phyloP scores from a whole-genome alignment of 2,888 invertebrate genomes.

The Eulithis prunata region DNA sequence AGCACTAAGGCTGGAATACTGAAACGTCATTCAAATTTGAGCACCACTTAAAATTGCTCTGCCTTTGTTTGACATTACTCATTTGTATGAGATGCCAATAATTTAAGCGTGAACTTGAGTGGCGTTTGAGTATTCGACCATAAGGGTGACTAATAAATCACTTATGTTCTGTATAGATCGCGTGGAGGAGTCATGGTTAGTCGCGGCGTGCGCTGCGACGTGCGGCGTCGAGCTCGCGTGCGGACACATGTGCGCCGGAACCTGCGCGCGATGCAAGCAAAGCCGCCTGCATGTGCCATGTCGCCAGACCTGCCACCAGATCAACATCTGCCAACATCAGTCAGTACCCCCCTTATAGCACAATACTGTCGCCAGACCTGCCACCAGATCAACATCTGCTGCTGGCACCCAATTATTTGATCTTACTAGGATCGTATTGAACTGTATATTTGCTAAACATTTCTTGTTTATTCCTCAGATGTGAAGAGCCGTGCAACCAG shows the following conservation, averaged over 20 bases:
- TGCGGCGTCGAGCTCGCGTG: slow-evolving; percentile 76
- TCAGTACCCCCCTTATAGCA: slow-evolving; percentile 47
- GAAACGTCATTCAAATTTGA: too few relatives aligned
- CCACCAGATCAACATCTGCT: too few relatives aligned
- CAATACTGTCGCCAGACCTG: too few relatives aligned
- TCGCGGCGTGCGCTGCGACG: slow-evolving; percentile 68
- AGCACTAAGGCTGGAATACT: too few relatives aligned
- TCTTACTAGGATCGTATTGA: too few relatives aligned
- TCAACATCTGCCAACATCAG: slow-evolving; percentile 86
- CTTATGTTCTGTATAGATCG: slow-evolving; percentile 27
- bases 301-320: slow-evolving; percentile 78
- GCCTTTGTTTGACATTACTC: too few relatives aligned
- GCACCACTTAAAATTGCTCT: too few relatives aligned
- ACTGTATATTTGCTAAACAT: background rate
- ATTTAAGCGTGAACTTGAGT: too few relatives aligned
- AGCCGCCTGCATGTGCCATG: slow-evolving; percentile 86
- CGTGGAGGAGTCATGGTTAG: slow-evolving; percentile 44
- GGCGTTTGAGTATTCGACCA: too few relatives aligned
- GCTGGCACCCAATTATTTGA: too few relatives aligned
- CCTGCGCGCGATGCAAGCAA: slow-evolving; percentile 83
- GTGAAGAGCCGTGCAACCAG: slow-evolving; percentile 81
- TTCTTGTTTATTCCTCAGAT: slow-evolving; percentile 57
- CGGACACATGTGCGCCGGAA: slow-evolving; percentile 79
- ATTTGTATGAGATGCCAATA: too few relatives aligned
- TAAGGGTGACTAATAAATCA: too few relatives aligned